Evolutionary conservation across 2,113 vertebrate genomes (phyloP).

Genomic region (Actinemys pallida): DNA sequence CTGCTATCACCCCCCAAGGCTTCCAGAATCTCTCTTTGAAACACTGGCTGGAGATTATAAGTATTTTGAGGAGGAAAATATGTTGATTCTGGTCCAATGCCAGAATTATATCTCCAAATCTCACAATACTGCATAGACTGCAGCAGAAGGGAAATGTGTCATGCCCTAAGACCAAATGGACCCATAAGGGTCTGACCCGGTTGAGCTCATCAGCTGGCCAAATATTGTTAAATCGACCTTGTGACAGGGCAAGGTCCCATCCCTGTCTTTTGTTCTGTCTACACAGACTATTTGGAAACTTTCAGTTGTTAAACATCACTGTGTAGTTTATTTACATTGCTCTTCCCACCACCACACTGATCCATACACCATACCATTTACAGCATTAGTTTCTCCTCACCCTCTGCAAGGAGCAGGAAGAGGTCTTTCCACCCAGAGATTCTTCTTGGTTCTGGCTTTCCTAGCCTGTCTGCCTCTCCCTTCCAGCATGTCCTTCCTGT

Average conservation of each 20-base stretch:
- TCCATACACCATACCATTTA: too few species aligned
- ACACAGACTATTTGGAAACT: too few species aligned
- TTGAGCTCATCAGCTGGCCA: background rate
- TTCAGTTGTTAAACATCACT: too few species aligned
- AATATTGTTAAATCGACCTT: background rate
- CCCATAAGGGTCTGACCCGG: background rate
- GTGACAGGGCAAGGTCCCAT: background rate
- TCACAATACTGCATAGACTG: background rate
- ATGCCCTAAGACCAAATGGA: background rate
- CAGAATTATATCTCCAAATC: background rate
- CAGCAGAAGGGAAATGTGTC: background rate
- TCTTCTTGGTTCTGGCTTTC: too few species aligned
- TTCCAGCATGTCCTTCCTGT: too few species aligned
- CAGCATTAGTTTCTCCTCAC: too few species aligned
- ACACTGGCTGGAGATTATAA: background rate
- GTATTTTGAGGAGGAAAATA: background rate
- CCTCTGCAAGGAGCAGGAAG: too few species aligned
- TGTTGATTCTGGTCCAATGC: background rate
- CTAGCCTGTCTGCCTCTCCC: too few species aligned
- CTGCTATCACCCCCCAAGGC: background rate
- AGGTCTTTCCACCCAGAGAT: too few species aligned
- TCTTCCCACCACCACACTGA: too few species aligned
- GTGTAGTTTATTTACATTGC: too few species aligned
- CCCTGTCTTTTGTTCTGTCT: too few species aligned
- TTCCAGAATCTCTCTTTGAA: background rate